Base-by-base conservation (phyloP, 2,113 vertebrate genomes). In the Hydropotes inermis region DNA sequence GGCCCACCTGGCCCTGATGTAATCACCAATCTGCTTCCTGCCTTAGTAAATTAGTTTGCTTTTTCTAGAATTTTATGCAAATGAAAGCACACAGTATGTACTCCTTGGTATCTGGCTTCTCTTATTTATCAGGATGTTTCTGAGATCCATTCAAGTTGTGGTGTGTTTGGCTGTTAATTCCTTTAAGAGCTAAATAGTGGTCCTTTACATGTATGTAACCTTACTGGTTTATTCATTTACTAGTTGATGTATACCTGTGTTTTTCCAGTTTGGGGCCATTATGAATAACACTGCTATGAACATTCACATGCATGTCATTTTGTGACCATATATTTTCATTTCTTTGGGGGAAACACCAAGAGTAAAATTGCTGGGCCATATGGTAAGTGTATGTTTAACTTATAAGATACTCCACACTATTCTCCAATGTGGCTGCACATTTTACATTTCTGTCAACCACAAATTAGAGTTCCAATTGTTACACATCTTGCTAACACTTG, bases 1-100 rank as follows among this genome's bases (percentile, higher is more conserved):
- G 47, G 47, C 45, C 47, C 14, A 61, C 23, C 17, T 36, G 28
- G 57, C n/a, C 1, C 15, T 15, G 0, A 54, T 0, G 19, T 12
- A 54, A 82, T 36, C 39, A 45, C 5, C 5, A 39, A 64, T 54
- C 28, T 60, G 7, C 30, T 36, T 81, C 92, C 58, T 74, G 57
- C 25, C 47, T 54, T 45, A 15, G 61, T 2, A 74, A 23, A 57
- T 64, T 84, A 55, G 33, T 81, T 27, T 76, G 7, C 8, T 52
- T 91, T 92, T 97, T 86, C 39, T 36, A 95, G 61, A 91, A 76
- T 57, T 54, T 76, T 55, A 82, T 25, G 17, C 12, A 95, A 55
- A 45, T 79, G 19, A 7, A 86, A 25, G 79, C 23, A 79, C 64
- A 43, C 1, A 47, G n/a, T n/a, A 23, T 16, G 2, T 47, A 52